A percentile compares a stretch with the other conserved stretches of the same genome.
phyloP scores from a whole-genome alignment of 2,888 invertebrate species.

The Leptarthrus brevirostris region DNA sequence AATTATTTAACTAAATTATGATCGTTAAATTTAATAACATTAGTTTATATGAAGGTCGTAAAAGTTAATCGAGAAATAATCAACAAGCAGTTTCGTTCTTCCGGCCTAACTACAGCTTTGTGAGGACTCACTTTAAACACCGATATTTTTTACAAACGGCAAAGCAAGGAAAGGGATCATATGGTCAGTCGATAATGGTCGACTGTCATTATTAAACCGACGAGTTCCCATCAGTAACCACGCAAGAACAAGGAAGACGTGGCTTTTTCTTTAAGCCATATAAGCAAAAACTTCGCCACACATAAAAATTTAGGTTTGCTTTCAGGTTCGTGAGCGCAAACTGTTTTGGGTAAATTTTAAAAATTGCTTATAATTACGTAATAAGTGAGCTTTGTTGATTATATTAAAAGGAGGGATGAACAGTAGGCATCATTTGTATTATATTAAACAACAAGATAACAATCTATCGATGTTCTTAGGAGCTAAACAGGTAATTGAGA shows the following conservation, averaged over 20 bases:
- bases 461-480: slow-evolving; percentile 11
- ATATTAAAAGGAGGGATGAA: slow-evolving; percentile 3
- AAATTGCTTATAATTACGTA: slow-evolving; percentile 34
- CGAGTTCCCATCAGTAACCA: not conserved
- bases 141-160: not conserved
- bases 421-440: slow-evolving; percentile 37
- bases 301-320: not conserved
- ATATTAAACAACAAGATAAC: not conserved
- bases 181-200: slow-evolving; percentile 25
- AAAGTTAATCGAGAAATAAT: slow-evolving; percentile 50
- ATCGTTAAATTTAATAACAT: slow-evolving; percentile 49
- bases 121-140: not conserved
- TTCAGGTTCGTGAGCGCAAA: slow-evolving; percentile 6
- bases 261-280: not conserved
- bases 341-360: slow-evolving; percentile 20
- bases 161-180: slow-evolving; percentile 3
- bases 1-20: slow-evolving; percentile 1
- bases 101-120: slow-evolving; percentile 4
- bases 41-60: slow-evolving; percentile 48
- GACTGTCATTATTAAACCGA: slow-evolving; percentile 18
- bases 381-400: slow-evolving; percentile 31
- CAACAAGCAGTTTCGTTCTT: slow-evolving; percentile 8
- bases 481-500: slow-evolving; percentile 11
- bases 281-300: not conserved
- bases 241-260: slow-evolving; percentile 11